Evolutionary conservation across 2,888 invertebrate genomes (phyloP).

Genomic region (Neocrepidodera transversa): DNA sequence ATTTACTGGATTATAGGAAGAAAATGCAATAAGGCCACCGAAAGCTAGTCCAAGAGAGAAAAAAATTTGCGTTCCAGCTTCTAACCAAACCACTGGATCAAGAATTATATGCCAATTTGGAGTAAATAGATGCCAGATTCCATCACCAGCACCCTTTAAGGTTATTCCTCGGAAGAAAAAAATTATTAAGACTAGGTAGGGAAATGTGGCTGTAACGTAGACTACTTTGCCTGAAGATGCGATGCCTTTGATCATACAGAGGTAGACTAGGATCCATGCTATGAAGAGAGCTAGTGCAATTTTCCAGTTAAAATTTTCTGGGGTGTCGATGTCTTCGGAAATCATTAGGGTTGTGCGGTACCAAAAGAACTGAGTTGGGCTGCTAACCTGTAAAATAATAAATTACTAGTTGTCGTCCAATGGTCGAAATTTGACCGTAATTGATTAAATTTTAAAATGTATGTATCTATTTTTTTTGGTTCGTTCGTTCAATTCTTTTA

Average conservation of each 20-base stretch:
- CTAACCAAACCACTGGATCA: slow-evolving; percentile 96
- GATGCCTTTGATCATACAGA: slow-evolving; percentile 98
- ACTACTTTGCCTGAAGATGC: slow-evolving; percentile 97
- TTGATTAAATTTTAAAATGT: too few relatives aligned
- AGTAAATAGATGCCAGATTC: slow-evolving; percentile 86
- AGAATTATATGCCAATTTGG: slow-evolving; percentile 91
- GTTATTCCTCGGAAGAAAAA: slow-evolving; percentile 96
- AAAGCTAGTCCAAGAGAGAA: slow-evolving; percentile 95
- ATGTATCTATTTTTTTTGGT: too few relatives aligned
- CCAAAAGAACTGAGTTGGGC: slow-evolving; percentile 96
- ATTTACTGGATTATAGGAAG: slow-evolving; percentile 95
- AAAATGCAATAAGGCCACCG: slow-evolving; percentile 94
- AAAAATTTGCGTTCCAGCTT: slow-evolving; percentile 97
- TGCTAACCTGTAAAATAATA: slow-evolving; percentile 71
- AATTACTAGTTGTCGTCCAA: too few relatives aligned
- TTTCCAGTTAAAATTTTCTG: slow-evolving; percentile 89
- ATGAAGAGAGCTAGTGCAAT: slow-evolving; percentile 85
- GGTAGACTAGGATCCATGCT: slow-evolving; percentile 93
- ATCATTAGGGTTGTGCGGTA: slow-evolving; percentile 91
- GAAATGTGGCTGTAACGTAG: slow-evolving; percentile 95
- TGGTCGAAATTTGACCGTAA: too few relatives aligned
- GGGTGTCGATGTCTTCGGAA: slow-evolving; percentile 85
- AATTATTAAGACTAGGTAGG: slow-evolving; percentile 92
- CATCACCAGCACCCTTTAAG: slow-evolving; percentile 78
- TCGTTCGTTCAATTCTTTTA: too few relatives aligned